Base-by-base conservation (phyloP, 2,888 invertebrate species). In the Drosophila picticornis region DNA sequence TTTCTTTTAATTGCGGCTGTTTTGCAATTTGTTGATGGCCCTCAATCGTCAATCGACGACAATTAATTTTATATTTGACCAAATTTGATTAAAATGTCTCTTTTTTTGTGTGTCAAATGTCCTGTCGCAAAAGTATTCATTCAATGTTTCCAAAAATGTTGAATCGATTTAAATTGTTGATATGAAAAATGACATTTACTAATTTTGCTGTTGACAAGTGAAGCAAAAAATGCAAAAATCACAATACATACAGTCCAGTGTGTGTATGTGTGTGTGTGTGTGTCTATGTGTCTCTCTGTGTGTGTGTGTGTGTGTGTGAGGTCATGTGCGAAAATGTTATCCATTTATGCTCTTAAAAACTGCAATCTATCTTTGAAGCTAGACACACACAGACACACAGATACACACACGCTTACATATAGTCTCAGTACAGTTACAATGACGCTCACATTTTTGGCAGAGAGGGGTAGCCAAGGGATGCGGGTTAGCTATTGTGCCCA, bases 351-450 rank as follows among this genome's bases (percentile, higher is more conserved):
- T 85, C 80, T 89, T 69, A 75, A 87, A 89, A 84, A 87, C 40
- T 82, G 88, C 78, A 87, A 89, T 89, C 72, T 82, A 89, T 85
- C 88, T 87, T 82, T 82, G 80, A 80, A 80, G 72, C 65, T 62
- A 67, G 51, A 57, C 29, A 40, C 13, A 60, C 11, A 67, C 16
- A 55, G 11, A 57, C 40, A 64, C 36, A 32, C 52, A 60, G 16
- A 48, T 32, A 55, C 55, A 56, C 19, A 40, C 32, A 38, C 50
- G 16, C 22, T 2, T 13, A 16, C 22, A 46, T 2, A 10, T n/a
- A n/a, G 10, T 40, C n/a, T 40, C n/a, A 72, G 25, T 72, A 70
- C 78, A 72, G 65, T 60, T 70, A 71, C 79, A 85, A 71, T 86
- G 76, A 80, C 76, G 81, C 57, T 65, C 58, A 73, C 64, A 84